Evolutionary conservation across 2,797 vertebrate genomes (phyloP).

Genomic region (Coregonus ussuriensis): DNA sequence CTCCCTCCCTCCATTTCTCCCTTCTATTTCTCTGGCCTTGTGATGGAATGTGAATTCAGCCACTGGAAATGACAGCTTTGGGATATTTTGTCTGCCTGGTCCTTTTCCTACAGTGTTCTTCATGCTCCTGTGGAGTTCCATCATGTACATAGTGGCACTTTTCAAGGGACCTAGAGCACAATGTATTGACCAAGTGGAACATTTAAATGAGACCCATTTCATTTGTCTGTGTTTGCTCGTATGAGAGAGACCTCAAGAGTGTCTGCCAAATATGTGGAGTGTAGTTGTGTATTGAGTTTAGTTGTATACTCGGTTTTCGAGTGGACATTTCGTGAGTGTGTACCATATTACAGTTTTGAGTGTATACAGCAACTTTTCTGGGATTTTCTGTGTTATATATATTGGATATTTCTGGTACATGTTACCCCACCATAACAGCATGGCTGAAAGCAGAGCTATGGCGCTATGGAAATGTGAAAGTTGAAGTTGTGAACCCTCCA

Average conservation of each 20-base stretch:
- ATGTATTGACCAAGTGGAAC: slow-evolving; percentile 61
- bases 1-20: neutral
- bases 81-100: slow-evolving; percentile 31
- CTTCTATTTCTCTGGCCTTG: slow-evolving; percentile 24
- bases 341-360: slow-evolving; percentile 25
- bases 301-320: slow-evolving; percentile 16
- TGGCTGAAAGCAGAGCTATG: neutral
- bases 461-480: neutral
- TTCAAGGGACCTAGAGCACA: slow-evolving; percentile 47
- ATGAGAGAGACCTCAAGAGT: slow-evolving; percentile 34
- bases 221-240: slow-evolving; percentile 33
- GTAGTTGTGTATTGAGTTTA: slow-evolving; percentile 21
- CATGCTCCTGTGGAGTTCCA: slow-evolving; percentile 48
- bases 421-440: neutral
- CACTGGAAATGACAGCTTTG: slow-evolving; percentile 60
- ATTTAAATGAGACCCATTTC: slow-evolving; percentile 63
- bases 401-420: neutral
- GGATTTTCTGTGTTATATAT: neutral
- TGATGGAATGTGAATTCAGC: slow-evolving; percentile 51
- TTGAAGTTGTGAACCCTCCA: neutral
- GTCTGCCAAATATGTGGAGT: slow-evolving; percentile 38
- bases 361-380: neutral
- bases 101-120: slow-evolving; percentile 31
- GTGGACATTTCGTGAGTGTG: slow-evolving; percentile 10
- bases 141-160: slow-evolving; percentile 44